phyloP scores from a whole-genome alignment of 2,888 invertebrate genomes.

The Andrena haemorrhoa region DNA sequence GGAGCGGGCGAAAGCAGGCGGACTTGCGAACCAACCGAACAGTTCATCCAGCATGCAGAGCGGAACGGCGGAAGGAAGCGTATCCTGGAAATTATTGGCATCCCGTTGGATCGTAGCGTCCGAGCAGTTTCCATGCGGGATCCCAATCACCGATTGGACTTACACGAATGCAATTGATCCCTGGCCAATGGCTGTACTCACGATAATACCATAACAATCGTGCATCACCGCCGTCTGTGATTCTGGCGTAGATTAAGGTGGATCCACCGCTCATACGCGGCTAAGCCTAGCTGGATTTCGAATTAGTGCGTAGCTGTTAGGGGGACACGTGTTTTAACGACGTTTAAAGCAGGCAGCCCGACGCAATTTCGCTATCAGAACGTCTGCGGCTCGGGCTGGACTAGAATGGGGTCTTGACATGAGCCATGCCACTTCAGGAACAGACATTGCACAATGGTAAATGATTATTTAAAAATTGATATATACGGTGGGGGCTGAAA shows the following conservation, averaged over 20 bases:
- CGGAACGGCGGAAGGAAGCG: constrained; percentile 74
- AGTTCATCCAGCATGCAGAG: constrained; percentile 70
- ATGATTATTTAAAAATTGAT: no score
- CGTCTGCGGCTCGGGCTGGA: no score
- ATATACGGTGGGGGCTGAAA: no score
- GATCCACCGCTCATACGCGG: not conserved
- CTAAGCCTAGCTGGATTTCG: not conserved
- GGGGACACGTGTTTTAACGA: no score
- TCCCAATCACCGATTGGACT: constrained; percentile 67
- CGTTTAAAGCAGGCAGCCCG: no score
- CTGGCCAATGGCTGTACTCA: constrained; percentile 61
- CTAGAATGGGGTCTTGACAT: no score
- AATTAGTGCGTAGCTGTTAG: not conserved
- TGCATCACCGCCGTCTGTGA: constrained; percentile 65
- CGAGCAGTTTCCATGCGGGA: constrained; percentile 77
- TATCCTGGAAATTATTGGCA: constrained; percentile 80
- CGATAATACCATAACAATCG: constrained; percentile 69
- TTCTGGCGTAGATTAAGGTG: constrained; percentile 49
- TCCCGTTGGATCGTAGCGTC: constrained; percentile 82
- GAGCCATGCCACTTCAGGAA: no score
- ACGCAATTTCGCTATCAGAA: no score
- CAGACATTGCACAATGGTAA: no score
- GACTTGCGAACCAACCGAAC: constrained; percentile 62
- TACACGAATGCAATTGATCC: constrained; percentile 72
- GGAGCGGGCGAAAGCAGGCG: constrained; percentile 44